Evolutionary conservation across 2,888 invertebrate genomes (phyloP).

Genomic region (Bellardia pandia): DNA sequence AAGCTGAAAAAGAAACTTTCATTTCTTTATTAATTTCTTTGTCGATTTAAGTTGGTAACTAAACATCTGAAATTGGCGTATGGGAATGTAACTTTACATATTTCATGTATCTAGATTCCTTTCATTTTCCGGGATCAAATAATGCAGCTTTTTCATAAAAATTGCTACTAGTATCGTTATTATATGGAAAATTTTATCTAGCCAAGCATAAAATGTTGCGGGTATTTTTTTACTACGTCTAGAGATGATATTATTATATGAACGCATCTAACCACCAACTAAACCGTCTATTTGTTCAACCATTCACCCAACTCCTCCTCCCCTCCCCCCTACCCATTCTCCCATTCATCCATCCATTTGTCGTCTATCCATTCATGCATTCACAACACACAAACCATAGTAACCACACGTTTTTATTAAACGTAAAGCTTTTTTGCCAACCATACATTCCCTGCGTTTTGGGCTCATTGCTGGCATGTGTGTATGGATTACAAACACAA

Average conservation of each 20-base stretch:
- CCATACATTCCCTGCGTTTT: slow-evolving; percentile 21
- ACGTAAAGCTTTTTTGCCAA: slow-evolving; percentile 52
- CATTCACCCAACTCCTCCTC: not conserved
- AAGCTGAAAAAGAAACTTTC: slow-evolving; percentile 19
- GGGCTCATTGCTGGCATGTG: slow-evolving; percentile 37
- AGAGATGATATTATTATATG: slow-evolving; percentile 54
- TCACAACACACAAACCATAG: slow-evolving; percentile 65
- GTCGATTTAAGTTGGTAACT: slow-evolving; percentile 52
- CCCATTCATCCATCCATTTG: not conserved
- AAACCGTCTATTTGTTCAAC: slow-evolving; percentile 38
- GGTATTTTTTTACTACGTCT: slow-evolving; percentile 47
- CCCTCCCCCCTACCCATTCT: not conserved
- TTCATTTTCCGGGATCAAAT: slow-evolving; percentile 30
- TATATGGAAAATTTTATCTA: slow-evolving; percentile 61
- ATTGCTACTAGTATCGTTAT: slow-evolving; percentile 50
- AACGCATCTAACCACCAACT: slow-evolving; percentile 55
- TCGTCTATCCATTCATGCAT: slow-evolving; percentile 45
- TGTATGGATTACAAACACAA: slow-evolving; percentile 22
- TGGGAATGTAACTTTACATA: slow-evolving; percentile 57
- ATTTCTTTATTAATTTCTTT: not conserved
- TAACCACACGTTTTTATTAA: slow-evolving; percentile 72
- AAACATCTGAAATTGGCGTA: slow-evolving; percentile 65
- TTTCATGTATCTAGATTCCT: slow-evolving; percentile 31
- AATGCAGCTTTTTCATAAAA: slow-evolving; percentile 18
- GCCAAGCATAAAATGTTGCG: slow-evolving; percentile 70